A percentile compares a stretch with the other conserved stretches of the same genome.
Evolutionary conservation across 2,113 vertebrate genomes (phyloP).

Genomic region (Sarotherodon lohbergeri): DNA sequence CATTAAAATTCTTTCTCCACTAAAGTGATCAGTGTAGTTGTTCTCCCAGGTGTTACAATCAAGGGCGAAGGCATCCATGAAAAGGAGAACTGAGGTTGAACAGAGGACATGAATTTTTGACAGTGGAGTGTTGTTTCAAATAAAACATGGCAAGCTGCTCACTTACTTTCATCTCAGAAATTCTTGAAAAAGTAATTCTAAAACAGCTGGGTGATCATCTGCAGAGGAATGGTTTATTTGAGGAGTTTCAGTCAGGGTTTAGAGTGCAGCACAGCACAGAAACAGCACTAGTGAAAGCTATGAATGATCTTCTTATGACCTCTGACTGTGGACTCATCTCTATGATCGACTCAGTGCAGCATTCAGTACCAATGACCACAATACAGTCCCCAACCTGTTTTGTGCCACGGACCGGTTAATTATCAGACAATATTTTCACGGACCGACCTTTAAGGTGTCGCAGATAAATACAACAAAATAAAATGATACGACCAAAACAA

Average conservation of each 20-base stretch:
- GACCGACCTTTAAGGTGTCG: accelerated
- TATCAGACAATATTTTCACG: neutral
- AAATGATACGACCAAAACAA: neutral
- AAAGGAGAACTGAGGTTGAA: neutral
- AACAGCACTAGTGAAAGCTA: accelerated
- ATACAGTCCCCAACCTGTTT: neutral
- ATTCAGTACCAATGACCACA: neutral
- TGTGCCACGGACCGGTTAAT: accelerated
- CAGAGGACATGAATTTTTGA: neutral
- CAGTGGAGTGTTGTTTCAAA: neutral
- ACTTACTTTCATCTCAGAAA: neutral
- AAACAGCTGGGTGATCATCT: neutral
- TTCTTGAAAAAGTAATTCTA: neutral
- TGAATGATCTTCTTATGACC: neutral
- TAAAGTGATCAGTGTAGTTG: neutral
- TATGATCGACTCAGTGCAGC: accelerated
- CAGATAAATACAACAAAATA: neutral
- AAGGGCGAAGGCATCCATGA: neutral
- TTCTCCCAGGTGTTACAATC: neutral
- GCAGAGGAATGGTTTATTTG: neutral
- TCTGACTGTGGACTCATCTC: neutral
- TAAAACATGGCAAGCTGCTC: neutral
- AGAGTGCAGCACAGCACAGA: neutral
- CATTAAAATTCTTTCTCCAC: neutral
- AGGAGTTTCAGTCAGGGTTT: neutral